Evolutionary conservation across 2,888 invertebrate species (phyloP), one percentile per base, ranked within the genome.

Genomic region (Microctonus brassicae): DNA sequence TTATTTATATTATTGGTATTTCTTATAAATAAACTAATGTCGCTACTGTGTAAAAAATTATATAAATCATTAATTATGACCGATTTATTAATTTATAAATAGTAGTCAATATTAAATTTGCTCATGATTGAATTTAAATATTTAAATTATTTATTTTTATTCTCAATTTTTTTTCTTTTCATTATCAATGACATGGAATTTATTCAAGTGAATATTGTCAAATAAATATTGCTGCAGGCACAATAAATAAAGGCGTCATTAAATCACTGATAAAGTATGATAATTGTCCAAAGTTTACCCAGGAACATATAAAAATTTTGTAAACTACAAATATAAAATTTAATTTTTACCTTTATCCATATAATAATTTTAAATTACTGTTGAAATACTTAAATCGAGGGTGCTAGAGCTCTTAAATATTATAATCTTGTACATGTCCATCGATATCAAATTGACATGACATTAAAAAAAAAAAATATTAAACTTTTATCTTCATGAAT

Each of bases 1-100:
- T 52, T 64, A 52, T 64, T 64, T n/a, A 64, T 64, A 33, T 17
- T 7, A 29, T n/a, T n/a, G n/a, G 24, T n/a, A 34, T 33, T 29
- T 17, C 13, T 13, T 39, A 13, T 55, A 47, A 58, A 10, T 47
- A 57, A 52, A 22, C 52, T 39, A 70, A 58, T 57, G 57, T 22
- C 11, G 22, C 42, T 34, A 13, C 47, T n/a, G 53, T 11, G 36
- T 10, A 22, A 11, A 66, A 29, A 47, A 61, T 36, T n/a, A n/a
- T 47, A 24, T 9, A 60, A 9, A 34, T 24, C 13, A 55, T 55
- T 22, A 10, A 29, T 13, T 13, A n/a, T n/a, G 2, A 58, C 34
- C 58, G 17, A 17, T n/a, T 33, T 13, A 58, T 34, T n/a, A 17
- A 33, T 29, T n/a, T 29, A 13, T 20, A 34, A 57, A 10, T 29